Evolutionary conservation across 2,888 invertebrate species (phyloP), one percentile per base, ranked within the genome.

Genomic region (Coelogynopora nodosa): DNA sequence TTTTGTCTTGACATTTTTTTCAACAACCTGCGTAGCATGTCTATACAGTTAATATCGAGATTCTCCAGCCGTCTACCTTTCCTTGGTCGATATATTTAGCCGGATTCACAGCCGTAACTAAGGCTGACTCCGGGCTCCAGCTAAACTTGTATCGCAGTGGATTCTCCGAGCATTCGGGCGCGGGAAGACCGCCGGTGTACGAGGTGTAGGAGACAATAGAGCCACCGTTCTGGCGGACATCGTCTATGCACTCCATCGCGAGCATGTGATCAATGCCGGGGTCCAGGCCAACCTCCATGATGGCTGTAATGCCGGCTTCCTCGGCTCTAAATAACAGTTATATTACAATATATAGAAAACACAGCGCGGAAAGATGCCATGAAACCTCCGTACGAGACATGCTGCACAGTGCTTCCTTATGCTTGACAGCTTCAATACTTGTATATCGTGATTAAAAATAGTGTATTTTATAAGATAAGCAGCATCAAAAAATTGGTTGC

Each of bases 211-310:
- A 97, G 18, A 86, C 87, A 84, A 93, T 93, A 90, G 96, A 94
- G 80, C 97, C 98, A 0, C 98, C 98, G 90, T 96, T 91, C 29
- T 91, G 90, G 84, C 91, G 95, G 13, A 96, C 94, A 89, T 97
- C 95, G 91, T 98, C 97, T 90, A 99, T 97, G 91, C 97, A 97
- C 91, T 99, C 97, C 92, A 98, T 94, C 0, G 99, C 99, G 86
- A 99, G 92, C 89, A 99, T 93, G 92, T 99, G 99, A 92, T 98
- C 97, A 89, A 97, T 97, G n/a, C 98, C 99, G 0, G 99, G 99
- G 91, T 99, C 99, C 31, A 99, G 93, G 0, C 99, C 99, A 0
- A 97, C 95, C 93, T 99, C 99, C 91, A 98, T 99, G 88, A 99
- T 93, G 74, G 99, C 94, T 0, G 98, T 98, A 0, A 99, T 93